Evolutionary conservation across 2,888 invertebrate species (phyloP), one percentile per base, ranked within the genome.

Genomic region (Lasius platythorax): DNA sequence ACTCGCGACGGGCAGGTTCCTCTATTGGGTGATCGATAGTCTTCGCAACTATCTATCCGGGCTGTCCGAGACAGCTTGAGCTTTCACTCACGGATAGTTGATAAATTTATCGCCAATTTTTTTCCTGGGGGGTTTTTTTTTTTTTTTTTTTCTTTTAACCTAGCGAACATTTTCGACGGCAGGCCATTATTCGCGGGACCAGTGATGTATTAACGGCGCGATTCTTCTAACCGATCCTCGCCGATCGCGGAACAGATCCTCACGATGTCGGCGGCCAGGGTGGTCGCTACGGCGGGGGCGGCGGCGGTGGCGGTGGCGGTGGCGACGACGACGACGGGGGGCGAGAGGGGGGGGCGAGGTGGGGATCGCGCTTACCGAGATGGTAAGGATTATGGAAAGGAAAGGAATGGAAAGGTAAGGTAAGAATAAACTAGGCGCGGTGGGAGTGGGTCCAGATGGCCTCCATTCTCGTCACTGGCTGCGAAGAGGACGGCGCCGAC

Each of bases 401-500:
- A 87, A 87, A 85, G 90, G 90, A 87, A 91, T 87, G 23, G 23
- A 0, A 90, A 89, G 91, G 91, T 87, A 90, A 89, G 87, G 87
- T 87, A 91, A 91, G 91, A 91, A 90, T 89, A 89, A 91, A 91
- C 91, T 91, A 92, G 91, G 90, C 89, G 89, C 89, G 88, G 90
- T 92, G 92, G 92, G 91, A 92, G 92, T 92, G 90, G 89, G 91
- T 90, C 92, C 91, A 89, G 88, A 91, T 93, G 92, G 93, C 93
- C 92, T 93, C 93, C 92, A 93, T 93, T 93, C 92, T 93, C 92
- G 91, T 91, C 92, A 92, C 92, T 92, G 92, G 92, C 91, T 92
- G 88, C 87, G 90, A 89, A 86, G 91, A 90, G 91, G 91, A 92
- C 91, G 87, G 89, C 87, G 87, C 86, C 89, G 89, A 90, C 92